Conservation (phyloP, 2,113 vertebrate genomes). For the Psettodes erumei region DNA sequence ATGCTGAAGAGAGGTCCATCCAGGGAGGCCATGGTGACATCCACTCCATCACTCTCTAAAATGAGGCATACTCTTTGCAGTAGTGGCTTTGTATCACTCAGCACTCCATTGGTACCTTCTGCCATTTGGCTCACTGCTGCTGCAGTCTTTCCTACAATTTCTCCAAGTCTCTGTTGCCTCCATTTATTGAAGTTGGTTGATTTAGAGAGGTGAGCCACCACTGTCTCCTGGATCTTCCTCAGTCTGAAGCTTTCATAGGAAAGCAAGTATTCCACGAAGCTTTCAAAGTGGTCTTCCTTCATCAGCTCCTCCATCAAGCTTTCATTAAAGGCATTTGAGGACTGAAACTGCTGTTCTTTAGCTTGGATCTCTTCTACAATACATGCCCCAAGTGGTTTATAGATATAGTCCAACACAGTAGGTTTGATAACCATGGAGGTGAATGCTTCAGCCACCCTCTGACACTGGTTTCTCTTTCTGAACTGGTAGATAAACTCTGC, state of each 20-base stretch:
- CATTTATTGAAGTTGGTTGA: conserved; percentile 52
- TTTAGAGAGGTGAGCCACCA: conserved; percentile 64
- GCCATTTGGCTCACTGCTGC: conserved; percentile 57
- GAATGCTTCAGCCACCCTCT: conserved; percentile 71
- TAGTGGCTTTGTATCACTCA: conserved; percentile 64
- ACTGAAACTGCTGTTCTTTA: conserved; percentile 52
- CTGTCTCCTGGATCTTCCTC: conserved; percentile 66
- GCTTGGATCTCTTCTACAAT: conserved; percentile 70
- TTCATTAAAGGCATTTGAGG: conserved; percentile 66
- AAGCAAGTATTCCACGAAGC: conserved; percentile 72
- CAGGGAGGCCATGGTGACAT: conserved; percentile 49
- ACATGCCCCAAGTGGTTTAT: conserved; percentile 57
- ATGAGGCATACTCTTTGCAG: conserved; percentile 68
- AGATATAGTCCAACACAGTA: conserved; percentile 70
- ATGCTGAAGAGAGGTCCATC: conserved; percentile 73
- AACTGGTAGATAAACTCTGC: conserved; percentile 74
- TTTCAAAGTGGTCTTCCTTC: conserved; percentile 71
- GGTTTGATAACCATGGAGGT: conserved; percentile 73
- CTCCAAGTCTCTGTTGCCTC: conserved; percentile 70
- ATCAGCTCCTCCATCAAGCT: conserved; percentile 73
- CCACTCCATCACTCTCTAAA: conserved; percentile 62
- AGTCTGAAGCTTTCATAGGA: conserved; percentile 64
- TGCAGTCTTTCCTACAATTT: conserved; percentile 72
- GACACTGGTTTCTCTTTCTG: conserved; percentile 76
- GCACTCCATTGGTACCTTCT: conserved; percentile 44